These are phyloP conservation scores for Rhinopithecus roxellana DNA, from an alignment of 2,113 vertebrate genomes.

Conservation along the genomic window DNA sequence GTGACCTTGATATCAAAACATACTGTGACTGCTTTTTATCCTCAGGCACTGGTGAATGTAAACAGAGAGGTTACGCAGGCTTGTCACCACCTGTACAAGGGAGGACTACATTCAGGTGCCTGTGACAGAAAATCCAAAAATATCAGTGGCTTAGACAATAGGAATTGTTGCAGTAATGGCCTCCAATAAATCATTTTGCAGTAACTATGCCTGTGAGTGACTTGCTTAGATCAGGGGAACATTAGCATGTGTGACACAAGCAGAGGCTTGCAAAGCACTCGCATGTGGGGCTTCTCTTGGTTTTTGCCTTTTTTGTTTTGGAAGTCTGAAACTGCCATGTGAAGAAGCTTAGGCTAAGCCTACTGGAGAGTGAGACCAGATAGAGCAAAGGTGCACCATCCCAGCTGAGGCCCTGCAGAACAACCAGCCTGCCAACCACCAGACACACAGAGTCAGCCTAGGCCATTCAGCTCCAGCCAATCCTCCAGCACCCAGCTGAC, in stretches of 20 bases:
- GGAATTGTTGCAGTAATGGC: background rate
- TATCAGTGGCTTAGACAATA: background rate
- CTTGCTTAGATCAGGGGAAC: background rate
- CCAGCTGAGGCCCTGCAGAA: fast-evolving
- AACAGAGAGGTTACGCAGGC: background rate
- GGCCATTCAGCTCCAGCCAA: background rate
- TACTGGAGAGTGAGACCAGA: background rate
- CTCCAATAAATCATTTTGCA: background rate
- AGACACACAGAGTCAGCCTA: background rate
- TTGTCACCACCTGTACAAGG: background rate
- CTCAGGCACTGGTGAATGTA: background rate
- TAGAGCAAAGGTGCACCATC: background rate
- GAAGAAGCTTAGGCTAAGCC: background rate
- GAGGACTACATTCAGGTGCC: background rate
- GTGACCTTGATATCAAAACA: background rate
- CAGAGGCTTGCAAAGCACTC: background rate
- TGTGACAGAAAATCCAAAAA: background rate
- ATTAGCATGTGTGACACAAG: background rate
- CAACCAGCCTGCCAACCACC: background rate
- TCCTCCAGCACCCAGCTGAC: background rate
- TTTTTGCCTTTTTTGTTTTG: background rate
- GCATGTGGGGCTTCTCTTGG: background rate
- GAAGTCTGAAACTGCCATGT: background rate
- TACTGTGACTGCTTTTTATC: background rate
- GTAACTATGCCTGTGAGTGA: background rate